Evolutionary conservation across 2,113 vertebrate genomes (phyloP), one percentile per base, ranked within the genome.

Genomic region (Nymphicus hollandicus): DNA sequence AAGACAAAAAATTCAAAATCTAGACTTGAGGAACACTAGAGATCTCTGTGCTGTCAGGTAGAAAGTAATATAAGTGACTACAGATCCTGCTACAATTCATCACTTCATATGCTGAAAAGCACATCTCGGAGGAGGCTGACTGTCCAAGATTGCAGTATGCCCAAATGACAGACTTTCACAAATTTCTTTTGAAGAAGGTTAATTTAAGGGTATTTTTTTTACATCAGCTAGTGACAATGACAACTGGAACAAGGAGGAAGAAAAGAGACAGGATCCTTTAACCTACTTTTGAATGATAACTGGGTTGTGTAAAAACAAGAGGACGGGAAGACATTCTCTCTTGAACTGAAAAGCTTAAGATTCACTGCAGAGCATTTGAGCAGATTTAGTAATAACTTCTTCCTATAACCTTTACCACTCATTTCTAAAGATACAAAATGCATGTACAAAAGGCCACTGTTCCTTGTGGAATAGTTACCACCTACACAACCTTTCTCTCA

Each of bases 61-160:
- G 71, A 90, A 87, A 91, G 63, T 70, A 92, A 91, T 89, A 97
- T 41, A 85, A 88, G 90, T 97, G 96, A 95, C 61, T 69, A 64
- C 22, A 81, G 61, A 95, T 69, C 29, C 77, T 76, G 66, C 47
- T 84, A 69, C 17, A 35, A 81, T 93, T 95, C 73, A 81, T 79
- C 29, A 69, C 22, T 68, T 77, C 2, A 44, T 55, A 56, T 1
- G 2, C 25, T 47, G 31, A 87, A 96, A 96, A 80, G 28, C 35
- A 43, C 47, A 74, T 66, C 76, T 63, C 53, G 35, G 44, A 88
- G 46, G 56, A 71, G 7, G 31, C 11, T 58, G 79, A 89, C 41
- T 72, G 65, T 47, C 35, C 58, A 81, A 81, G 23, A 37, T 31
- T 47, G 63, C 37, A 85, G 9, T 43, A 47, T 65, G 61, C 44